These are phyloP conservation scores for Hippoglossus hippoglossus DNA, from an alignment of 2,797 vertebrate genomes.

Conservation along the genomic window DNA sequence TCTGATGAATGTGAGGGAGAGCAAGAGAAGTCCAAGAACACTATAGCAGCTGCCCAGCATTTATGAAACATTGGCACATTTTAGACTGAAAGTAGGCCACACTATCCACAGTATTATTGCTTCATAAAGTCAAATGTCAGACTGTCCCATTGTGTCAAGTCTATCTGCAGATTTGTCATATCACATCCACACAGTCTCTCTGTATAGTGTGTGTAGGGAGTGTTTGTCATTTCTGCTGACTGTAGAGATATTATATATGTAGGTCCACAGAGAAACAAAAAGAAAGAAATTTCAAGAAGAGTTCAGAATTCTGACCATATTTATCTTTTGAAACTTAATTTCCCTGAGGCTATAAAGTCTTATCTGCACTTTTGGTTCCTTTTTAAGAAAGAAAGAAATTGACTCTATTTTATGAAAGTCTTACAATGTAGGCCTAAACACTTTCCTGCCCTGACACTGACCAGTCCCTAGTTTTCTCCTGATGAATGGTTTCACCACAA, in stretches of 20 bases:
- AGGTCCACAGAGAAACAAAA: slow-evolving; percentile 2
- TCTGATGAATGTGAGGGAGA: slow-evolving; percentile 13
- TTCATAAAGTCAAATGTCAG: background rate
- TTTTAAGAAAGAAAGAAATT: too few relatives aligned
- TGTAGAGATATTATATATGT: background rate
- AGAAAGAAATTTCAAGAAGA: background rate
- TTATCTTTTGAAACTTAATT: too few relatives aligned
- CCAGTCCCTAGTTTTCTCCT: background rate
- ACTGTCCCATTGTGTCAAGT: background rate
- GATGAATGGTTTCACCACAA: background rate
- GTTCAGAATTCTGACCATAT: too few relatives aligned
- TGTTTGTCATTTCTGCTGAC: slow-evolving; percentile 11
- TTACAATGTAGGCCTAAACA: too few relatives aligned
- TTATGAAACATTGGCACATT: slow-evolving; percentile 11
- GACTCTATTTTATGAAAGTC: too few relatives aligned
- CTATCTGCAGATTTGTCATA: background rate
- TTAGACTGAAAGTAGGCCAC: background rate
- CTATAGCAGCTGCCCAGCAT: background rate
- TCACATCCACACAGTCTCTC: background rate
- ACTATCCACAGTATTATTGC: background rate
- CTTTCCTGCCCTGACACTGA: too few relatives aligned
- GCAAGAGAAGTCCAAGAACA: background rate
- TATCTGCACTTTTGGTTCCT: too few relatives aligned
- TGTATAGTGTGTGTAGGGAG: background rate
- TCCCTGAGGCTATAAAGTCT: too few relatives aligned